Conservation (phyloP, 2,113 vertebrate species). For the Anser brachyrhynchus region DNA sequence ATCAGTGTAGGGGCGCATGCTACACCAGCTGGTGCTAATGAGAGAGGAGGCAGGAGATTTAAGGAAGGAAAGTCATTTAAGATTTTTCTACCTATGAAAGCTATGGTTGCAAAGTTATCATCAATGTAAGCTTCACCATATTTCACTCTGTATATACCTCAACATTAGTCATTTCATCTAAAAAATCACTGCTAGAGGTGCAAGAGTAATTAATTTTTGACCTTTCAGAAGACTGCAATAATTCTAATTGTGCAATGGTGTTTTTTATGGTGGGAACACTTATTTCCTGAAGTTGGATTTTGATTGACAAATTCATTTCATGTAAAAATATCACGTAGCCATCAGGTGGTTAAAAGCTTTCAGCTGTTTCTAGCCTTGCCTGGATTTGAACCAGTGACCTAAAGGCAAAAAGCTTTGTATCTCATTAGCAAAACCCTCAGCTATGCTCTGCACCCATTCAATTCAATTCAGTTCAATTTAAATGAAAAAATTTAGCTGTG, state of each 20-base stretch:
- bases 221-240: slow-evolving; percentile 14
- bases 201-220: slow-evolving; percentile 25
- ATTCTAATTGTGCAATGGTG: not conserved
- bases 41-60: not conserved
- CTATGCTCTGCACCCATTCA: slow-evolving; percentile 27
- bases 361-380: slow-evolving; percentile 43
- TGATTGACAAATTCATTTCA: slow-evolving; percentile 44
- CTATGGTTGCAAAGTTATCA: not conserved
- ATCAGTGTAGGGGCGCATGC: not conserved
- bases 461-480: slow-evolving; percentile 30
- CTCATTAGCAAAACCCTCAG: slow-evolving; percentile 48
- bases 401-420: slow-evolving; percentile 57
- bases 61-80: not conserved
- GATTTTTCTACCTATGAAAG: not conserved
- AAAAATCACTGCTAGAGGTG: not conserved
- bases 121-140: not conserved
- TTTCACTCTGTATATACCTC: not conserved
- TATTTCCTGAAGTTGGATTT: slow-evolving; percentile 36
- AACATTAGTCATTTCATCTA: not conserved
- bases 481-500: slow-evolving; percentile 41
- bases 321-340: slow-evolving; percentile 23
- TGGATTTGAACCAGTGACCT: slow-evolving; percentile 52
- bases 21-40: not conserved
- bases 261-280: slow-evolving; percentile 7
- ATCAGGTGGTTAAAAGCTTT: slow-evolving; percentile 60